A percentile compares a stretch with the other conserved stretches of the same genome.
Conservation (phyloP, 2,888 invertebrate genomes). For the Drosophila emarginata region DNA sequence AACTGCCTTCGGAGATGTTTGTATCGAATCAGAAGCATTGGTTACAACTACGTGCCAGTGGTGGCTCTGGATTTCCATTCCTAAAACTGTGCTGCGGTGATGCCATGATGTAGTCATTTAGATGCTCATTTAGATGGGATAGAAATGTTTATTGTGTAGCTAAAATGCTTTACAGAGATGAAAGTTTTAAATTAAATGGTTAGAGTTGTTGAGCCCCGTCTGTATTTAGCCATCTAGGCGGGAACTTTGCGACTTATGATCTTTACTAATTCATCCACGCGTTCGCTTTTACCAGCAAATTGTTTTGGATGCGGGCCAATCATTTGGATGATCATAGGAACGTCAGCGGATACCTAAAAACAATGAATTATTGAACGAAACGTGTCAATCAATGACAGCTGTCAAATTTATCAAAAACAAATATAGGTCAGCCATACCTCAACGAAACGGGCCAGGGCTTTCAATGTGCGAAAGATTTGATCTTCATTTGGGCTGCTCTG, state of each 20-base stretch:
- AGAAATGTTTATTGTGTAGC: conserved; percentile 70
- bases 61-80: conserved; percentile 66
- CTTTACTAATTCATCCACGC: conserved; percentile 91
- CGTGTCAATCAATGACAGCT: conserved; percentile 58
- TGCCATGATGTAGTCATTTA: conserved; percentile 47
- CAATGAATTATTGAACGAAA: conserved; percentile 81
- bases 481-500: conserved; percentile 91
- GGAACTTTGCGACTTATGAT: conserved; percentile 87
- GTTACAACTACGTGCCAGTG: conserved; percentile 87
- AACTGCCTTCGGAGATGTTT: conserved; percentile 95
- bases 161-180: conserved; percentile 73
- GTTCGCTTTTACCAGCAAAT: conserved; percentile 90
- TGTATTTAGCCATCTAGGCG: conserved; percentile 53
- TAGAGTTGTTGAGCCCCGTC: conserved; percentile 22
- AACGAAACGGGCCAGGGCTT: conserved; percentile 87
- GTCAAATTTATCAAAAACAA: conserved; percentile 34
- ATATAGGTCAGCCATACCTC: conserved; percentile 63
- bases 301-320: conserved; percentile 93
- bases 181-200: conserved; percentile 63
- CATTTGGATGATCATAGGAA: conserved; percentile 94
- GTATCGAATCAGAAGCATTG: conserved; percentile 95
- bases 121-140: conserved; percentile 29
- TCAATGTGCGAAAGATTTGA: conserved; percentile 90
- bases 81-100: conserved; percentile 72
- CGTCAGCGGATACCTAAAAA: conserved; percentile 92